Evolutionary conservation across 2,888 invertebrate species (phyloP), one percentile per base, ranked within the genome.

Genomic region (Drosophila pseudotakahashii): DNA sequence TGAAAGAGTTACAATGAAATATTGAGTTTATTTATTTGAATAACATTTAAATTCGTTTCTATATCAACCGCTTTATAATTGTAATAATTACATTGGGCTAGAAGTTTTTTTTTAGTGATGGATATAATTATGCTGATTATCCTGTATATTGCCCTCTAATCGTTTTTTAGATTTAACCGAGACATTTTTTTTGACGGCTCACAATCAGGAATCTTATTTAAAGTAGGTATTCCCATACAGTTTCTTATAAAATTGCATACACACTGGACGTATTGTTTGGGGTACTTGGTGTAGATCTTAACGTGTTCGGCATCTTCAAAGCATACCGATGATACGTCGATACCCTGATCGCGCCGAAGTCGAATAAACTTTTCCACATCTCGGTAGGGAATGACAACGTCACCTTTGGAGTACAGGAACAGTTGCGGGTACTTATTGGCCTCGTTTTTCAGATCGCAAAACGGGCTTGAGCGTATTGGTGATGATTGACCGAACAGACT

Each of bases 281-380:
- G 94, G 89, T 96, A 94, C 67, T 93, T 93, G 13, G 94, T 93
- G 74, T 94, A 94, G 88, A 96, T 96, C 81, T 95, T 94, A 0
- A 96, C 96, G 90, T 96, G 96, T n/a, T 94, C 94, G 10, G 96
- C 95, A 83, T 94, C 94, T 62, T 95, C 94, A 91, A 95, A 96
- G 66, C 94, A 94, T 39, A 94, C 92, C 34, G 93, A 92, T 23
- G 94, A 93, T 0, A 95, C 94, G 68, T 93, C 92, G 0, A 95
- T 93, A 9, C 95, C 95, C 45, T 93, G 91, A 60, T 93, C 92
- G 62, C 93, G 93, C 5, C 95, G 93, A 64, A 93, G 92, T 37
- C 93, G 92, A 9, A 94, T 94, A 82, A 96, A 95, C 69, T 94
- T 93, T 89, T 95, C 95, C 63, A 96, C 93, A 89, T 95, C 95